These are phyloP conservation scores for Zonotrichia leucophrys DNA, from an alignment of 2,113 vertebrate species.

Conservation along the genomic window DNA sequence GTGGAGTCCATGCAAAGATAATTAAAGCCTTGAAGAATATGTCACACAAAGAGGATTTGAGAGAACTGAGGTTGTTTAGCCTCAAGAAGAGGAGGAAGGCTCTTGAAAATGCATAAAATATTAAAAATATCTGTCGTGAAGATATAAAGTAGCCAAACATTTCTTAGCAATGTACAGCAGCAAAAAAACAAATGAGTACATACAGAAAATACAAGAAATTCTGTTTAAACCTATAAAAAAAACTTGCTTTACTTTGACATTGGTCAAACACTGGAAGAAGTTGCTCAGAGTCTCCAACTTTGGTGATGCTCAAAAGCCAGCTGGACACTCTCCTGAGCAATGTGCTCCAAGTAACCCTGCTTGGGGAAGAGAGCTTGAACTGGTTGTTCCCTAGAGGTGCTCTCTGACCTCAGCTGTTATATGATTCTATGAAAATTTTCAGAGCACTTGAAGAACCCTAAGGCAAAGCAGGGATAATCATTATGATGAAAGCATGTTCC, in stretches of 20 bases:
- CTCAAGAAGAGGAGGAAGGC: background rate
- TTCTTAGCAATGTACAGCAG: background rate
- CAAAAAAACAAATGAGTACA: background rate
- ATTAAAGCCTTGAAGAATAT: background rate
- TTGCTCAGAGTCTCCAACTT: background rate
- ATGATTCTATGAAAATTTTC: background rate
- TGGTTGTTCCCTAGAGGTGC: background rate
- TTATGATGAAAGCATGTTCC: background rate
- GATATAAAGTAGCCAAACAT: background rate
- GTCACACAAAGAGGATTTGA: background rate
- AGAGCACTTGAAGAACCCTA: slow-evolving; percentile 15
- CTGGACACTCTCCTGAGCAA: background rate
- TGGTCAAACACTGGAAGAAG: background rate
- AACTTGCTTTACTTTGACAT: background rate
- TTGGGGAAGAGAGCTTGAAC: background rate
- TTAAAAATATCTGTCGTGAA: background rate
- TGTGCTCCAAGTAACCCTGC: background rate
- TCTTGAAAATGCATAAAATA: background rate
- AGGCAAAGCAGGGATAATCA: slow-evolving; percentile 16
- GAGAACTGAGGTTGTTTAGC: background rate
- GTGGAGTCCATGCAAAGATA: background rate
- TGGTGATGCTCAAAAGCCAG: background rate
- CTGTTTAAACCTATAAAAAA: background rate
- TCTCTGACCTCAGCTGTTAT: background rate
- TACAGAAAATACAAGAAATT: background rate